Evolutionary conservation across 2,888 invertebrate genomes (phyloP), one percentile per base, ranked within the genome.

Genomic region (Ametastegia equiseti): DNA sequence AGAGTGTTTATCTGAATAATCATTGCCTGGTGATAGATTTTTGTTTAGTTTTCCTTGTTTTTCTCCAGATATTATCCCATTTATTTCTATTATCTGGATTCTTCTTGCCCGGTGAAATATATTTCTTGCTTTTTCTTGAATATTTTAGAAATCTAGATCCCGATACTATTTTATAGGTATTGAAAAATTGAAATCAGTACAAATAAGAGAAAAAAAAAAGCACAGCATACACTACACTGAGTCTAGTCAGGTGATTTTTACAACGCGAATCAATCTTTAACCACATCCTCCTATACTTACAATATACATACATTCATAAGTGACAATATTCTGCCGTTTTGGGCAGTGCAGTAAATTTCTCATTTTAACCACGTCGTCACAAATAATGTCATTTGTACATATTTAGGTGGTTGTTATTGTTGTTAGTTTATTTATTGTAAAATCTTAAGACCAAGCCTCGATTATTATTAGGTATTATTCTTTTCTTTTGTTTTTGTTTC

Each of bases 241-340:
- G 23, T 60, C 42, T 78, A 78, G 60, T 78, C 78, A 42, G 60
- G 45, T 78, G 63, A 78, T 63, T 45, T 63, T 54, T 33, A 36
- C 30, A 2, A 13, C 30, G 11, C 13, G 9, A 75, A 71, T 27
- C 50, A 54, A 36, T 23, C 27, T 78, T 47, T 30, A 71, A 71
- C 47, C 47, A 47, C 23, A 30, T 15, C 30, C 5, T 15, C n/a
- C 13, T 54, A 13, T 23, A 36, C 45, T 15, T 1, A 50, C 42
- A 50, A 13, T 5, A n/a, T n/a, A n/a, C n/a, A n/a, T n/a, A 23
- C 9, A 9, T 2, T 36, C 19, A n/a, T n/a, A n/a, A n/a, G n/a
- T 19, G 50, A 75, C 75, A 75, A 75, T 54, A 33, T 54, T 50
- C 75, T 75, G 75, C 33, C 15, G 5, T 19, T n/a, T 36, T 19